A percentile compares a stretch with the other conserved stretches of the same genome.
Evolutionary conservation across 23 tunicate species (phyloP).

Genomic region (Diplosoma virens): DNA sequence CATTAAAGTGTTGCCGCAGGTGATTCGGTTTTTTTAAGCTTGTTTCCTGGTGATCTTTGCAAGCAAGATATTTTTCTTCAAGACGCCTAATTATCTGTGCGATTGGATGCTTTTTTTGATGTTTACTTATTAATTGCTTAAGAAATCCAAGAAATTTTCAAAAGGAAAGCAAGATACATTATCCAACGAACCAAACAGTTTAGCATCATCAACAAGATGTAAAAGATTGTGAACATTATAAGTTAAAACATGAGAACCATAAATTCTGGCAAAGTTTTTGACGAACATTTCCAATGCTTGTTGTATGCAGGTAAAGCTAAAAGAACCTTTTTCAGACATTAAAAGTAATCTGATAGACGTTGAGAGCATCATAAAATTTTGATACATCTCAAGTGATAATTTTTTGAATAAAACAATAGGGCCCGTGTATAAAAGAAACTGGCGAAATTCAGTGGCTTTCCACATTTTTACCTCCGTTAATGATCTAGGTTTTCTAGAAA

Average conservation of each 20-base stretch:
- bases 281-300: not conserved
- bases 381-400: not conserved
- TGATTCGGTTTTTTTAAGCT: not conserved
- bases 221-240: slow-evolving; percentile 37
- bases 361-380: slow-evolving; percentile 10
- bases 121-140: slow-evolving; percentile 17
- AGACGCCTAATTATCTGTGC: slow-evolving; percentile 15
- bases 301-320: not conserved
- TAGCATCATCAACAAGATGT: slow-evolving; percentile 29
- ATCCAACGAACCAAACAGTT: slow-evolving; percentile 26
- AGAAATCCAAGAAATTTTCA: slow-evolving; percentile 38
- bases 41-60: not conserved
- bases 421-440: slow-evolving; percentile 28
- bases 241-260: slow-evolving; percentile 5
- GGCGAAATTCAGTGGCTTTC: slow-evolving; percentile 49
- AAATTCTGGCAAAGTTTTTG: slow-evolving; percentile 9
- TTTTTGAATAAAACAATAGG: not conserved
- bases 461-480: slow-evolving; percentile 21
- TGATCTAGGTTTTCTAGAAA: slow-evolving; percentile 15
- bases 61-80: slow-evolving; percentile 6
- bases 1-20: slow-evolving; percentile 1
- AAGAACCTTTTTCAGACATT: not conserved
- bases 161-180: slow-evolving; percentile 31
- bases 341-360: not conserved
- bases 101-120: slow-evolving; percentile 10